Conservation (phyloP, 2,113 vertebrate genomes). For the Alosa alosa region DNA sequence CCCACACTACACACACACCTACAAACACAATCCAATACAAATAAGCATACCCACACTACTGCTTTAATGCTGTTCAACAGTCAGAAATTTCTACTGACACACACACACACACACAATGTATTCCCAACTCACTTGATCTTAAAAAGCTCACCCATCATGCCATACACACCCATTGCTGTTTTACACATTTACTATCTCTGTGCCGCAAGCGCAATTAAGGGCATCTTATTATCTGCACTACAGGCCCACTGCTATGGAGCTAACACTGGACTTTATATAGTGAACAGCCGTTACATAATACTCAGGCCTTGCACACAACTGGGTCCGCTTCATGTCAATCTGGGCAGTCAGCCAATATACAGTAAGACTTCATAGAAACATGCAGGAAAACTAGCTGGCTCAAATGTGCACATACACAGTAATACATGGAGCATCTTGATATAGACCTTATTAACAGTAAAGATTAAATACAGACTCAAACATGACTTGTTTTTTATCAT, state of each 20-base stretch:
- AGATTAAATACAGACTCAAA: no score
- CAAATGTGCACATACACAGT: no score
- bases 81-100: background rate
- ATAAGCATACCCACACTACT: background rate
- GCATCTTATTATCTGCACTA: no score
- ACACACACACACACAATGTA: background rate
- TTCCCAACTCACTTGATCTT: background rate
- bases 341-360: background rate
- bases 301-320: background rate
- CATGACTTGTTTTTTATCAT: no score
- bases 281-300: background rate
- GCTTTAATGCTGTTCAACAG: no score
- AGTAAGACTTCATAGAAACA: background rate
- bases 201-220: no score
- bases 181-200: no score
- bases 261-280: background rate
- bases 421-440: no score
- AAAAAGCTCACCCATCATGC: no score
- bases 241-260: no score
- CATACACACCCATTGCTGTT: background rate
- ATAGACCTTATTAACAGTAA: no score
- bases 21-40: background rate
- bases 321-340: background rate
- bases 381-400: background rate
- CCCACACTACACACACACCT: background rate